These are phyloP conservation scores for Edolisoma coerulescens DNA, from an alignment of 2,113 vertebrate genomes.

Conservation along the genomic window DNA sequence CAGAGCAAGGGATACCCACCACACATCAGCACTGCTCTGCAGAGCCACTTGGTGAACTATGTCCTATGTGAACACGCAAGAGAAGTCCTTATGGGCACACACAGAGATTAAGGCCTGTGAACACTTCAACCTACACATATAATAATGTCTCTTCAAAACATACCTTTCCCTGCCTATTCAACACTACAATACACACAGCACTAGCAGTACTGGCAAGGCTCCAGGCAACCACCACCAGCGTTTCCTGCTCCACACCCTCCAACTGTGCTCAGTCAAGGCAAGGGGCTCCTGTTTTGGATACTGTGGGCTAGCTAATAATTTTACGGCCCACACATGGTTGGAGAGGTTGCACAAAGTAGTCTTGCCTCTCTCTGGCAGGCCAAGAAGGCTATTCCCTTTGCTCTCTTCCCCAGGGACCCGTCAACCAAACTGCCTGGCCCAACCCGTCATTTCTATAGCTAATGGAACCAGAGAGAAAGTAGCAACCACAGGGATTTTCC, in stretches of 20 bases:
- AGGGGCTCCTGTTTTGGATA: not conserved
- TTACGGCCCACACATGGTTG: not conserved
- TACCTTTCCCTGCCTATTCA: not conserved
- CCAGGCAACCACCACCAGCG: not conserved
- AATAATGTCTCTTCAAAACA: not conserved
- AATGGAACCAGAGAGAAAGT: not conserved
- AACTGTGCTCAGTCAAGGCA: not conserved
- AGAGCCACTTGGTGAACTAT: not conserved
- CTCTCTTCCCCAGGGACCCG: not conserved
- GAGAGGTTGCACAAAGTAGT: not conserved
- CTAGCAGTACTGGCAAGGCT: not conserved
- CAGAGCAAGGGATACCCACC: not conserved
- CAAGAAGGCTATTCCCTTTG: not conserved
- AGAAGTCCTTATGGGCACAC: not conserved
- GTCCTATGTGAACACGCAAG: rapidly evolving
- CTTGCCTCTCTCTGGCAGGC: not conserved
- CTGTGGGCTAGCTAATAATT: not conserved
- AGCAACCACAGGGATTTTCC: not conserved
- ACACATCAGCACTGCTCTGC: not conserved
- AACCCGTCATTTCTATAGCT: not conserved
- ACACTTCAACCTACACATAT: not conserved
- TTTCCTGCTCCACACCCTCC: not conserved
- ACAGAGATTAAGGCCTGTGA: not conserved
- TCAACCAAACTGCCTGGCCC: not conserved
- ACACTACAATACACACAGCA: not conserved